phyloP scores from a whole-genome alignment of 2,113 vertebrate genomes.

The Mustela nigripes region DNA sequence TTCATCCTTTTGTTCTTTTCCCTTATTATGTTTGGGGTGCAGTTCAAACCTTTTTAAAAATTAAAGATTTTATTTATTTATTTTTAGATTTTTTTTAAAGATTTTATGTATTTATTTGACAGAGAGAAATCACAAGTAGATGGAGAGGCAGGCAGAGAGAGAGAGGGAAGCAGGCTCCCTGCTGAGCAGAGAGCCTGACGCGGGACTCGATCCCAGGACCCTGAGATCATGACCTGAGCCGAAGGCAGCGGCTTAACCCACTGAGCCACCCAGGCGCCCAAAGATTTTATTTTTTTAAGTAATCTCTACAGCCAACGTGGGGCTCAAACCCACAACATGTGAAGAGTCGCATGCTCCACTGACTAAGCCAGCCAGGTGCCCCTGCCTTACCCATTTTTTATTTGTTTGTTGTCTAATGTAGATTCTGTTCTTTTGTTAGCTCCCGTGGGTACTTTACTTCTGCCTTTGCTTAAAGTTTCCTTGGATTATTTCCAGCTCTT shows the following conservation, averaged over 20 bases:
- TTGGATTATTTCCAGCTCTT: conserved; percentile 28
- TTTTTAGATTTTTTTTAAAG: neutral
- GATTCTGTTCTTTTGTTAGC: neutral
- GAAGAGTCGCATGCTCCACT: neutral
- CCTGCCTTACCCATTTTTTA: neutral
- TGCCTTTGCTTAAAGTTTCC: neutral
- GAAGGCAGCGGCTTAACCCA: no score
- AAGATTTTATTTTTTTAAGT: neutral
- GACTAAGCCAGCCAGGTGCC: neutral
- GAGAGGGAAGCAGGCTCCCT: no score
- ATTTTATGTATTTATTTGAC: no score
- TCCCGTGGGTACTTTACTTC: neutral
- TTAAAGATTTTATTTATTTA: neutral
- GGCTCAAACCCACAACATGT: neutral
- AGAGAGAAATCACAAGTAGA: no score
- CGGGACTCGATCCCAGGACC: no score
- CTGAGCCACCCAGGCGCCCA: no score
- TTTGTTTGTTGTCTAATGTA: neutral
- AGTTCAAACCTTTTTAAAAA: neutral
- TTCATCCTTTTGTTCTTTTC: neutral
- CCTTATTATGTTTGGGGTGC: neutral
- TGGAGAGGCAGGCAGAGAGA: no score
- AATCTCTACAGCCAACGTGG: neutral
- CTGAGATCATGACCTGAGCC: no score
- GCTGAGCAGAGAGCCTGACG: no score